phyloP scores from a whole-genome alignment of 2,797 vertebrate species.

The Emydoidea blandingii region DNA sequence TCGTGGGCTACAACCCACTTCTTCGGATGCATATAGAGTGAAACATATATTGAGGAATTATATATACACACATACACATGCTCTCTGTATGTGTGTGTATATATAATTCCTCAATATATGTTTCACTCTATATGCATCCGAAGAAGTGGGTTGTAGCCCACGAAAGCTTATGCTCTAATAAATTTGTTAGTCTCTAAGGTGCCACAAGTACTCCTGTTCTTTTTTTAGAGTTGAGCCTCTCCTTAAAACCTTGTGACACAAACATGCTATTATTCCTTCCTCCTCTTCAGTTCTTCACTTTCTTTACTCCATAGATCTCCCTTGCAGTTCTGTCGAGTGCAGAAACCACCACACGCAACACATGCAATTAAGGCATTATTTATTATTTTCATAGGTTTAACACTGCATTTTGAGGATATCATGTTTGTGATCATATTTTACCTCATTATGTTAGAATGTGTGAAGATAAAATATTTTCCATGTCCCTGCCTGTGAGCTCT shows the following conservation, averaged over 20 bases:
- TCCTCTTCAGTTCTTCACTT: not conserved
- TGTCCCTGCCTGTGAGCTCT: not conserved
- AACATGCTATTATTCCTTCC: not conserved
- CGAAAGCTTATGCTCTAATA: too few species aligned
- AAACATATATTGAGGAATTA: too few species aligned
- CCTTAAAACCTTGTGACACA: not conserved
- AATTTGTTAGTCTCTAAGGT: too few species aligned
- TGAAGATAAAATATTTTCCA: not conserved
- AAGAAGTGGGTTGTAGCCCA: too few species aligned
- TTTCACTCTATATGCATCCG: too few species aligned
- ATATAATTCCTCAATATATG: too few species aligned
- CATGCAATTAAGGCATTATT: not conserved
- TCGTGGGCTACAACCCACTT: too few species aligned
- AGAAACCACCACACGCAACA: not conserved
- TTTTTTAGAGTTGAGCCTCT: not conserved
- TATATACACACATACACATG: too few species aligned
- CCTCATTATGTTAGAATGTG: not conserved
- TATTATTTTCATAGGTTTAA: not conserved
- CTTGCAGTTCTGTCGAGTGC: accelerated
- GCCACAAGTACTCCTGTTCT: too few species aligned
- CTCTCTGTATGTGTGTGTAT: too few species aligned
- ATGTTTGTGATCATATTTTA: not conserved
- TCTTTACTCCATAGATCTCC: not conserved
- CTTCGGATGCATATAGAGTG: too few species aligned
- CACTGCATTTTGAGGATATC: accelerated